Conservation (phyloP, 2,888 invertebrate species). For the Candidula unifasciata region DNA sequence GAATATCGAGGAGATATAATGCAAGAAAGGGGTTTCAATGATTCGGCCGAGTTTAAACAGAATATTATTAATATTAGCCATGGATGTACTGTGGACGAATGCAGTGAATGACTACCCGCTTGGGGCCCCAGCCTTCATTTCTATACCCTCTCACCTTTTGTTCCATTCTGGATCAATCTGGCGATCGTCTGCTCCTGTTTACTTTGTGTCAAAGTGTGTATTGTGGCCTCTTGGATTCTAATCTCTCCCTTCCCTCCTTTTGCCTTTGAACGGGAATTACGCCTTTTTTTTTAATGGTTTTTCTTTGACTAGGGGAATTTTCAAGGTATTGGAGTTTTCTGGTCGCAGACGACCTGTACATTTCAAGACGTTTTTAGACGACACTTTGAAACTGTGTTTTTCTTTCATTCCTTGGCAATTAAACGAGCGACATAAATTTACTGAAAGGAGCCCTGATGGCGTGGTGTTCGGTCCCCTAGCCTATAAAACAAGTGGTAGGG, state of each 20-base stretch:
- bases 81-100: slow-evolving; percentile 20
- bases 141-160: slow-evolving; percentile 32
- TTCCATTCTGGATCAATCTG: slow-evolving; percentile 45
- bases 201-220: slow-evolving; percentile 41
- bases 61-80: slow-evolving; percentile 46
- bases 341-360: background rate
- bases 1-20: slow-evolving; percentile 9
- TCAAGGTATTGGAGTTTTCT: background rate
- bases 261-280: background rate
- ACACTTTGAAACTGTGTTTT: background rate
- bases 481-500: background rate
- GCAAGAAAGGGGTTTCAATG: slow-evolving; percentile 29
- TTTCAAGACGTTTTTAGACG: background rate
- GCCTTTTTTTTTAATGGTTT: slow-evolving; percentile 18
- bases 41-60: slow-evolving; percentile 37
- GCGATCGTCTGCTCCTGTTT: slow-evolving; percentile 36
- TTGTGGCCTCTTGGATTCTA: slow-evolving; percentile 29
- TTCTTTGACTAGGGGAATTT: slow-evolving; percentile 9
- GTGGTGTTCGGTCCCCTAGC: background rate
- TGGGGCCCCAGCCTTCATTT: slow-evolving; percentile 18
- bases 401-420: slow-evolving; percentile 14
- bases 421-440: slow-evolving; percentile 22
- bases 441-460: background rate
- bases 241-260: background rate
- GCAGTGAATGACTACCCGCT: slow-evolving; percentile 12